Percentiles rank a stretch among this genome's conserved stretches.
phyloP scores from a whole-genome alignment of 1,140 invertebrate species.

The Hormaphis cornu region DNA sequence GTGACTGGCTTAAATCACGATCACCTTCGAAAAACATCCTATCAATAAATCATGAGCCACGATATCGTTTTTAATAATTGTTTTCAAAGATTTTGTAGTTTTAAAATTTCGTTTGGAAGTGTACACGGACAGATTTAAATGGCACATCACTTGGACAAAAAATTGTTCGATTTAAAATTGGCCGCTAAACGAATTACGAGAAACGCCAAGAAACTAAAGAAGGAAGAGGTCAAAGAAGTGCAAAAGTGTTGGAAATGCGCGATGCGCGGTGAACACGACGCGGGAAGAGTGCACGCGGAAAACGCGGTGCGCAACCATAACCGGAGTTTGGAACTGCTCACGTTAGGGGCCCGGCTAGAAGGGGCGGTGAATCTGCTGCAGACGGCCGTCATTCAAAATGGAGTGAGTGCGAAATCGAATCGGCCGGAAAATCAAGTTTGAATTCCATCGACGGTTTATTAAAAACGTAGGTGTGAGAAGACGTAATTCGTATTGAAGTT shows the following conservation, averaged over 20 bases:
- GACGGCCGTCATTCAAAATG: neutral
- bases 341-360: neutral
- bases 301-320: conserved; percentile 5
- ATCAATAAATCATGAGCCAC: too few relatives aligned
- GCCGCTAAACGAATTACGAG: neutral
- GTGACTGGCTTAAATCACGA: too few relatives aligned
- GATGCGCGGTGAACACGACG: neutral
- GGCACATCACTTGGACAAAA: neutral
- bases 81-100: too few relatives aligned
- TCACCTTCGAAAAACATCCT: too few relatives aligned
- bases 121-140: neutral
- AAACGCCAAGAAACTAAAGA: conserved; percentile 10
- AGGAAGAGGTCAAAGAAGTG: neutral
- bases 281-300: neutral
- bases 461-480: too few relatives aligned
- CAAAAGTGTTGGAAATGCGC: neutral
- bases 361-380: neutral
- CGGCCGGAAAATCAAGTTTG: too few relatives aligned
- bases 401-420: too few relatives aligned
- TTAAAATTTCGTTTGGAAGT: too few relatives aligned
- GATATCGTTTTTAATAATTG: too few relatives aligned
- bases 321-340: neutral
- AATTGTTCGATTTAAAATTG: conserved; percentile 19
- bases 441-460: too few relatives aligned
- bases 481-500: too few relatives aligned